Conservation (phyloP, 2,888 invertebrate genomes). For the Sminthurinus aureus region DNA sequence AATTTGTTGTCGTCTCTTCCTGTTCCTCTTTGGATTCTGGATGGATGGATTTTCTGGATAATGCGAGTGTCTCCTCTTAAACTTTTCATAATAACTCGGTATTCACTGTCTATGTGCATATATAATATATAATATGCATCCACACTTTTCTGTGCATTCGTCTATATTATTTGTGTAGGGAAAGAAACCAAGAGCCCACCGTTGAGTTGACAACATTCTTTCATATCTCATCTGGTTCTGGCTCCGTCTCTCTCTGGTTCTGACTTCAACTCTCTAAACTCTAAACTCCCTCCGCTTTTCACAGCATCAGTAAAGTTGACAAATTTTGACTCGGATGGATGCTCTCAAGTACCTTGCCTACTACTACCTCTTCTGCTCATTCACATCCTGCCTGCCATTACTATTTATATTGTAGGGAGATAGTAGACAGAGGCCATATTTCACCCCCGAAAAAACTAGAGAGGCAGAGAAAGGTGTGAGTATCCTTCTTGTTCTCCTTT, state of each 20-base stretch:
- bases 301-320: constrained; percentile 53
- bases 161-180: no score
- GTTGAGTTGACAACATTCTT: constrained; percentile 30
- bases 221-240: constrained; percentile 45
- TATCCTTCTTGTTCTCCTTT: neutral
- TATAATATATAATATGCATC: neutral
- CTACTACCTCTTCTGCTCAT: constrained; percentile 7
- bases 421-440: no score
- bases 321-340: constrained; percentile 53
- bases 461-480: neutral
- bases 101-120: no score
- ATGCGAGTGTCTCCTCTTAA: constrained; percentile 31
- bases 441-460: no score
- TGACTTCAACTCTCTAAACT: no score
- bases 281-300: constrained; percentile 43
- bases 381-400: neutral
- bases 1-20: constrained; percentile 37
- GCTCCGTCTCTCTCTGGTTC: no score
- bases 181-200: neutral
- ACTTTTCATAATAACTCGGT: constrained; percentile 22
- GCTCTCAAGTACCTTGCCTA: constrained; percentile 35
- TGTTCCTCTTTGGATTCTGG: neutral
- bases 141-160: neutral
- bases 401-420: neutral
- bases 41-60: constrained; percentile 18